Conservation (phyloP, 2,113 vertebrate species). For the Dendropsophus ebraccatus region DNA sequence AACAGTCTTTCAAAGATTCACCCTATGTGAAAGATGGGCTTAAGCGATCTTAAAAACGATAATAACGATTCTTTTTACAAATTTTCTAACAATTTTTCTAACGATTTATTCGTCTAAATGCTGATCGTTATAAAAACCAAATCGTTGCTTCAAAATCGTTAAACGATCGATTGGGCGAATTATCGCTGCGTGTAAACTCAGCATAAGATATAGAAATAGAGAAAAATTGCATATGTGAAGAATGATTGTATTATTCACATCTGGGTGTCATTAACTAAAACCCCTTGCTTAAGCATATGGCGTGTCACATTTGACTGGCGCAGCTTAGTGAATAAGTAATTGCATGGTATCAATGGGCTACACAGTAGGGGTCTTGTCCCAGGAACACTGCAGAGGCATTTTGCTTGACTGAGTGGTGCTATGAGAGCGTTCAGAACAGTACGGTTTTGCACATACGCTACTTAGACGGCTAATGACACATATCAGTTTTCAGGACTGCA, state of each 20-base stretch:
- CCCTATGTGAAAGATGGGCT: too few species aligned
- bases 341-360: not conserved
- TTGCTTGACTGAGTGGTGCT: not conserved
- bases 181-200: too few species aligned
- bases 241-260: not conserved
- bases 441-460: slow-evolving; percentile 17
- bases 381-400: not conserved
- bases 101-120: too few species aligned
- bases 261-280: slow-evolving; percentile 15
- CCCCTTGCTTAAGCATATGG: not conserved
- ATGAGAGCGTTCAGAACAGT: slow-evolving; percentile 11
- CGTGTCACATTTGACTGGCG: not conserved
- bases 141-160: too few species aligned
- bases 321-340: not conserved
- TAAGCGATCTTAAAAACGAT: too few species aligned
- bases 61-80: too few species aligned
- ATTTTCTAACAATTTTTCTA: too few species aligned
- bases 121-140: too few species aligned
- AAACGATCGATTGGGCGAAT: too few species aligned
- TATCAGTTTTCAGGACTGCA: slow-evolving; percentile 20
- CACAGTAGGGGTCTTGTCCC: not conserved
- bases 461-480: slow-evolving; percentile 7
- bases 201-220: not conserved
- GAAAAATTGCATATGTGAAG: not conserved
- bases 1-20: too few species aligned